Evolutionary conservation across 2,888 invertebrate genomes (phyloP).

Genomic region (Podotricha telesiphe): DNA sequence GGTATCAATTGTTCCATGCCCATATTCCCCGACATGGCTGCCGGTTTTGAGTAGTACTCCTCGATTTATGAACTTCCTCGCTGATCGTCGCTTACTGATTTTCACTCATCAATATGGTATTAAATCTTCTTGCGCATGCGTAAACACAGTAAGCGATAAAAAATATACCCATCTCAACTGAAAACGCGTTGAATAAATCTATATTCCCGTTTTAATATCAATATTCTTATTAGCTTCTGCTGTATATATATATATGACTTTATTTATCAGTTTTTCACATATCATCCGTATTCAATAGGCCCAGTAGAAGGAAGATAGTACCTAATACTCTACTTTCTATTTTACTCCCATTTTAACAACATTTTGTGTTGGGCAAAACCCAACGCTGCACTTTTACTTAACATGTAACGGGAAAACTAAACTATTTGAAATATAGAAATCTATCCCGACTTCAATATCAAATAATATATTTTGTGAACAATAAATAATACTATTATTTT

Average conservation of each 20-base stretch:
- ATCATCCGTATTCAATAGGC: neutral
- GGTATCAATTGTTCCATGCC: slow-evolving; percentile 99
- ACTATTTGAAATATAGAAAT: too few species aligned
- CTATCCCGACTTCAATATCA: too few species aligned
- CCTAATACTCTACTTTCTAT: too few species aligned
- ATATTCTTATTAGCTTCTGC: too few species aligned
- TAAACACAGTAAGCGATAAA: slow-evolving; percentile 52
- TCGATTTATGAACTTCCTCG: slow-evolving; percentile 76
- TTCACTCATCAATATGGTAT: slow-evolving; percentile 77
- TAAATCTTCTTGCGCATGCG: slow-evolving; percentile 69
- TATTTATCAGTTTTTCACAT: neutral
- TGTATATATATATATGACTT: neutral
- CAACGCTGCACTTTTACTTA: too few species aligned
- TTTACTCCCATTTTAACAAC: too few species aligned
- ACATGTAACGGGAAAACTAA: too few species aligned
- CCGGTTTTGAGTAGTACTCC: slow-evolving; percentile 72
- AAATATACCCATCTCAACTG: slow-evolving; percentile 42
- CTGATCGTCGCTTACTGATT: slow-evolving; percentile 78
- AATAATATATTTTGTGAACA: too few species aligned
- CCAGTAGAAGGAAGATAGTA: too few species aligned
- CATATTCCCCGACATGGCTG: slow-evolving; percentile 87
- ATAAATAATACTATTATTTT: too few species aligned
- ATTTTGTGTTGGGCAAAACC: too few species aligned
- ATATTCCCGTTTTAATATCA: slow-evolving; percentile 19
- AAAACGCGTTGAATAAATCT: slow-evolving; percentile 31